These are phyloP conservation scores for Hymenopus coronatus DNA, from an alignment of 2,888 invertebrate species.

Conservation along the genomic window DNA sequence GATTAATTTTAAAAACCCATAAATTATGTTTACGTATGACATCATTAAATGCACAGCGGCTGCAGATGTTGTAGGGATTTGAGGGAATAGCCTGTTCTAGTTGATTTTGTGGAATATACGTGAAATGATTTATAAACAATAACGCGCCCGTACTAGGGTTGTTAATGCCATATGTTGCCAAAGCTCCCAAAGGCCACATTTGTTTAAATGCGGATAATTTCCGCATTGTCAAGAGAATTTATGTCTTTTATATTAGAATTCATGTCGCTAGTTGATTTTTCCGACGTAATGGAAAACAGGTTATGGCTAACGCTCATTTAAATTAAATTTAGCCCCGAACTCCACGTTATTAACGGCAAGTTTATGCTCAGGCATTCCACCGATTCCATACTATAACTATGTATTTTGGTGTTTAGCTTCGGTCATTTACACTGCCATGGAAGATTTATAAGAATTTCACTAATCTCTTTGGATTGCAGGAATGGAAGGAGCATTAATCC, in stretches of 20 bases:
- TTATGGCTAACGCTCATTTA: background rate
- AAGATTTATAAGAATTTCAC: no score
- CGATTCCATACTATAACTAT: background rate
- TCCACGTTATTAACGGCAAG: background rate
- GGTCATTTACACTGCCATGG: no score
- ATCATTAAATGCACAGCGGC: background rate
- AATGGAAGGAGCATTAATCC: no score
- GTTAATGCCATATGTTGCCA: background rate
- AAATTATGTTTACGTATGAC: background rate
- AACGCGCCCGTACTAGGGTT: background rate
- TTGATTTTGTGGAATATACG: background rate
- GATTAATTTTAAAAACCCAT: background rate
- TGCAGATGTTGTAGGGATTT: background rate
- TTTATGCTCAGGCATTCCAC: background rate
- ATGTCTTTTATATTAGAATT: background rate
- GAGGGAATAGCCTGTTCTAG: background rate
- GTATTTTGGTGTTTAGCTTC: background rate
- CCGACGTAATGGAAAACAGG: background rate
- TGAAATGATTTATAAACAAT: background rate
- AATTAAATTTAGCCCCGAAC: background rate
- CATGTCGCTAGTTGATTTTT: background rate
- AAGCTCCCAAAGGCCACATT: background rate
- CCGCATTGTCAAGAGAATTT: background rate
- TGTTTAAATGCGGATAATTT: background rate
- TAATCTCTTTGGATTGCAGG: no score